Percentiles rank a stretch among this genome's conserved stretches.
These are phyloP conservation scores for Araneus ventricosus DNA, from an alignment of 1,140 invertebrate species.

Conservation along the genomic window DNA sequence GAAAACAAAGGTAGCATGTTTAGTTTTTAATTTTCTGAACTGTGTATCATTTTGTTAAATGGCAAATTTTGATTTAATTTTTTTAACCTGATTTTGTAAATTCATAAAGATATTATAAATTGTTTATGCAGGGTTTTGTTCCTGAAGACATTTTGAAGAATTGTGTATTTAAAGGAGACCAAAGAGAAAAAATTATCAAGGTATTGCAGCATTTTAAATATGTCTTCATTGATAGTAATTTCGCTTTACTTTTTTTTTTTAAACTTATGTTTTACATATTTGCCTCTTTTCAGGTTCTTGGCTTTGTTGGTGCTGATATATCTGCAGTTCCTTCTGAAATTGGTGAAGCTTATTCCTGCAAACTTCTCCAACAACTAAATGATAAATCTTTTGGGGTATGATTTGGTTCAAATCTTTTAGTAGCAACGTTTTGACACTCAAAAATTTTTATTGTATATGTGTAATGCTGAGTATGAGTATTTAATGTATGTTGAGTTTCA, in stretches of 20 bases:
- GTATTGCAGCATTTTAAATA: background rate
- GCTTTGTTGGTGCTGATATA: constrained; percentile 25
- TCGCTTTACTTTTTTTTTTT: background rate
- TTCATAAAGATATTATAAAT: background rate
- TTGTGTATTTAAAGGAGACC: constrained; percentile 52
- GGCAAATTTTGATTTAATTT: too few relatives aligned
- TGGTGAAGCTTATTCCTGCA: constrained; percentile 27
- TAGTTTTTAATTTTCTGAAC: background rate
- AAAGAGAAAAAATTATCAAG: constrained; percentile 57
- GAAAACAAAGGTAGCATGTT: constrained; percentile 80
- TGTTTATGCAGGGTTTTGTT: constrained; percentile 1
- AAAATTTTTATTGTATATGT: too few relatives aligned
- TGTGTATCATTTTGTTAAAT: background rate
- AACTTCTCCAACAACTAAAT: constrained; percentile 39
- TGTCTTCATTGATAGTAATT: background rate
- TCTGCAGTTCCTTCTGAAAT: background rate
- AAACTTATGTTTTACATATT: background rate
- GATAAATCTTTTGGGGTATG: constrained; percentile 51
- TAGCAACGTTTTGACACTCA: too few relatives aligned
- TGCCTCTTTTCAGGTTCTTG: constrained; percentile 14
- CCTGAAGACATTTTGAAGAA: constrained; percentile 30
- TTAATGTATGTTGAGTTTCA: too few relatives aligned
- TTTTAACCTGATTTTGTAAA: too few relatives aligned
- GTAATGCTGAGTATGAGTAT: too few relatives aligned
- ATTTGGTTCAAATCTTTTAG: constrained; percentile 75